These are phyloP conservation scores for Maconellicoccus hirsutus DNA, from an alignment of 1,140 invertebrate genomes.

Conservation along the genomic window DNA sequence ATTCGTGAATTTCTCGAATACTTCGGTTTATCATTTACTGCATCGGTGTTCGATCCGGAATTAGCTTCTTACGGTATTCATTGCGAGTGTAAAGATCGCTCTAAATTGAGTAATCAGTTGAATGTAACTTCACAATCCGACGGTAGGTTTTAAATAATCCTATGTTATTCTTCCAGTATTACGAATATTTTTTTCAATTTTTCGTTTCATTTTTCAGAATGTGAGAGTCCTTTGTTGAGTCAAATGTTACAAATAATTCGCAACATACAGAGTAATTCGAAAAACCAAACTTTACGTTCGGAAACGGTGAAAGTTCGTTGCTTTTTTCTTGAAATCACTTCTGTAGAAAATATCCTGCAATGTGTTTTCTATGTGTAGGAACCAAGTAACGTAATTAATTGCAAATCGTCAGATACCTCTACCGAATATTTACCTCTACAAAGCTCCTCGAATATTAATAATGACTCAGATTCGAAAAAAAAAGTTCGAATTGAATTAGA, in stretches of 20 bases:
- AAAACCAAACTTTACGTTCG: neutral
- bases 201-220: neutral
- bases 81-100: slow-evolving; percentile 42
- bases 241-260: slow-evolving; percentile 5
- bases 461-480: neutral
- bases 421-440: slow-evolving; percentile 6
- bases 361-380: too few species aligned
- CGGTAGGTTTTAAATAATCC: neutral
- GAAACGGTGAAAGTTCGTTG: too few species aligned
- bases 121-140: slow-evolving; percentile 35
- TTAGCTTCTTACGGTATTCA: slow-evolving; percentile 37
- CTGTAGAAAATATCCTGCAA: too few species aligned
- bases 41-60: slow-evolving; percentile 58
- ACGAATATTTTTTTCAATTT: neutral
- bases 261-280: neutral
- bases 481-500: neutral
- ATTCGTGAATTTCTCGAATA: slow-evolving; percentile 59
- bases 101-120: slow-evolving; percentile 43
- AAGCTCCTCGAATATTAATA: neutral
- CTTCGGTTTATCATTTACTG: slow-evolving; percentile 54
- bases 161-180: neutral
- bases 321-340: too few species aligned
- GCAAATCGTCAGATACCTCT: slow-evolving; percentile 7
- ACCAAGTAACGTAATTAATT: neutral
- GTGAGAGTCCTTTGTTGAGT: neutral